These are phyloP conservation scores for Nowickia ferox DNA, from an alignment of 2,888 invertebrate genomes.

Conservation along the genomic window DNA sequence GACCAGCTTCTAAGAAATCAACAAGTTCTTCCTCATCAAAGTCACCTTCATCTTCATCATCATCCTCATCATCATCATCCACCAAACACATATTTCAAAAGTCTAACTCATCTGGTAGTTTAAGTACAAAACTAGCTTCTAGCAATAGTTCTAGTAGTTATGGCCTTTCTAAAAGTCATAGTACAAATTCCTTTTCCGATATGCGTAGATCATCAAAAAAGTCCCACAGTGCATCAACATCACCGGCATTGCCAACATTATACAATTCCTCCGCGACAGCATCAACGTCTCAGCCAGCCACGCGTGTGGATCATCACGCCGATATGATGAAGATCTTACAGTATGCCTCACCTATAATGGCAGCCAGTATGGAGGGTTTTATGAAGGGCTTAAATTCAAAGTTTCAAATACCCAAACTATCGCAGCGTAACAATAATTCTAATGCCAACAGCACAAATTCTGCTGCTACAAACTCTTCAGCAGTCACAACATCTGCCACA, in stretches of 20 bases:
- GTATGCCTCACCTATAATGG: slow-evolving; percentile 85
- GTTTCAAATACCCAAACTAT: slow-evolving; percentile 94
- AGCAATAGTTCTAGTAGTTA: slow-evolving; percentile 73
- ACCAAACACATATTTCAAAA: slow-evolving; percentile 81
- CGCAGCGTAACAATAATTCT: slow-evolving; percentile 82
- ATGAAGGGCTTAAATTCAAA: slow-evolving; percentile 91
- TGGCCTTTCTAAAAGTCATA: slow-evolving; percentile 80
- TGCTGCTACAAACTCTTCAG: slow-evolving; percentile 61
- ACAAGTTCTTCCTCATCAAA: slow-evolving; percentile 59
- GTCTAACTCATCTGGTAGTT: slow-evolving; percentile 82
- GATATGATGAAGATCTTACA: slow-evolving; percentile 85
- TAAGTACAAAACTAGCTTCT: slow-evolving; percentile 77
- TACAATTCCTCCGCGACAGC: slow-evolving; percentile 56
- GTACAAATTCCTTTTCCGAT: slow-evolving; percentile 80
- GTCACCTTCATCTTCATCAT: slow-evolving; percentile 57
- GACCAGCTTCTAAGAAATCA: slow-evolving; percentile 90
- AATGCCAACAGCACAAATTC: slow-evolving; percentile 54
- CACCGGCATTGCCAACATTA: slow-evolving; percentile 65
- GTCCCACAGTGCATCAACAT: slow-evolving; percentile 75
- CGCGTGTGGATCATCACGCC: slow-evolving; percentile 79
- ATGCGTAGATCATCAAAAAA: slow-evolving; percentile 70
- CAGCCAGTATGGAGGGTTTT: slow-evolving; percentile 88
- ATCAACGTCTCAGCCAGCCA: slow-evolving; percentile 77
- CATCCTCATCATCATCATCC: slow-evolving; percentile 42
- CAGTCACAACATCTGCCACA: slow-evolving; percentile 21